These are phyloP conservation scores for Agrochola lychnidis DNA, from an alignment of 2,888 invertebrate genomes.

Conservation along the genomic window DNA sequence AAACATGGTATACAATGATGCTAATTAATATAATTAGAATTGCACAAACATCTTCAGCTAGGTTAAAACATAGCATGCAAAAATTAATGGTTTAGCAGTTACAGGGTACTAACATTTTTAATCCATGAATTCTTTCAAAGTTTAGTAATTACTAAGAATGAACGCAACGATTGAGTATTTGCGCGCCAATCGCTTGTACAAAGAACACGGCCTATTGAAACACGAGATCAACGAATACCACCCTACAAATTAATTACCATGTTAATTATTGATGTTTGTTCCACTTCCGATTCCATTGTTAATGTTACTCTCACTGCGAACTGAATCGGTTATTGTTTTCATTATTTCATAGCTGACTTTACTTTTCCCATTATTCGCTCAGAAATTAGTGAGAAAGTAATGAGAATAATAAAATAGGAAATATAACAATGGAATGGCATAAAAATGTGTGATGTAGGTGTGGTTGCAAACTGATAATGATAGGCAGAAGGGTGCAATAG, in stretches of 20 bases:
- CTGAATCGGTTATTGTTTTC: conserved; percentile 42
- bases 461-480: conserved; percentile 14
- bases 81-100: neutral
- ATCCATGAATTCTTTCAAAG: neutral
- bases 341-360: conserved; percentile 25
- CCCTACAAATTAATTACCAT: conserved; percentile 55
- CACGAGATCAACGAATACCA: conserved; percentile 19
- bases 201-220: conserved; percentile 9
- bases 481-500: conserved; percentile 10
- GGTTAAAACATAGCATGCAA: neutral
- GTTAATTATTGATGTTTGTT: conserved; percentile 60
- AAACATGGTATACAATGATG: neutral
- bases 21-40: neutral
- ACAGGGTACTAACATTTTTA: neutral
- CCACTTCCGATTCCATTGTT: conserved; percentile 27
- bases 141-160: neutral
- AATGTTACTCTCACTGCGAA: conserved; percentile 12
- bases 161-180: neutral
- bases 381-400: conserved; percentile 26
- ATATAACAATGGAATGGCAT: conserved; percentile 30
- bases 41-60: neutral
- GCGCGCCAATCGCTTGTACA: neutral
- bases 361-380: neutral
- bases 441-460: conserved; percentile 22
- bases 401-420: conserved; percentile 4